Base-by-base conservation (phyloP, 2,888 invertebrate species). In the Chirona hameri region DNA sequence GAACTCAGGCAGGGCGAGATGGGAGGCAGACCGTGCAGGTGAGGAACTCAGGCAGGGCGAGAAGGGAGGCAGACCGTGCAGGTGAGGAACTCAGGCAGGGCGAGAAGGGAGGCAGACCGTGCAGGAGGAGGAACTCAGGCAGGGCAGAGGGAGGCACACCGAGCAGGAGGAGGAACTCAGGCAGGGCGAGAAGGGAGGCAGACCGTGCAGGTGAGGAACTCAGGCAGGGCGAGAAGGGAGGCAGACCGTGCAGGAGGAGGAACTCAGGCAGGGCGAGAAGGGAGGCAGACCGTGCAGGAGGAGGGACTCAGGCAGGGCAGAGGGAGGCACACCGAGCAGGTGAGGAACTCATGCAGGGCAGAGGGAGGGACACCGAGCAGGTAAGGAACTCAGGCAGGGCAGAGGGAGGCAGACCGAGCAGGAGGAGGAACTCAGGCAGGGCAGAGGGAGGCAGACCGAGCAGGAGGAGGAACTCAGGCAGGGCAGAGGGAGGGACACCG, bases 281-380 rank as follows among this genome's bases (percentile, higher is more conserved):
- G 39, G 39, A 39, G 39, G 39, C 39, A 39, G 39, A 39, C 39
- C 39, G 39, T 5, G 39, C 7, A 39, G 39, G 7, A 39, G 39
- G 39, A 39, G 39, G 7, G 39, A n/a, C n/a, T n/a, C n/a, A n/a
- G n/a, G n/a, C n/a, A n/a, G n/a, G n/a, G n/a, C n/a, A n/a, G n/a
- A n/a, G n/a, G n/a, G n/a, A n/a, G n/a, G 82, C 93, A 93, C 86
- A 95, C 95, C 88, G 94, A 97, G 0, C 98, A 97, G 88, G 76
- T 76, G 39, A 39, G 76, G 9, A 10, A 29, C 69, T 27, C 39
- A 39, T 2, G 4, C 29, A 10, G 29, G 27, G n/a, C 24, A 5
- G n/a, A 60, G 60, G 10, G 9, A 3, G 60, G 10, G 7, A n/a
- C 5, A 60, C 21, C 10, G 0, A n/a, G 9, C 60, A n/a, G 60